phyloP scores from a whole-genome alignment of 2,888 invertebrate genomes.

The Buathra laborator region DNA sequence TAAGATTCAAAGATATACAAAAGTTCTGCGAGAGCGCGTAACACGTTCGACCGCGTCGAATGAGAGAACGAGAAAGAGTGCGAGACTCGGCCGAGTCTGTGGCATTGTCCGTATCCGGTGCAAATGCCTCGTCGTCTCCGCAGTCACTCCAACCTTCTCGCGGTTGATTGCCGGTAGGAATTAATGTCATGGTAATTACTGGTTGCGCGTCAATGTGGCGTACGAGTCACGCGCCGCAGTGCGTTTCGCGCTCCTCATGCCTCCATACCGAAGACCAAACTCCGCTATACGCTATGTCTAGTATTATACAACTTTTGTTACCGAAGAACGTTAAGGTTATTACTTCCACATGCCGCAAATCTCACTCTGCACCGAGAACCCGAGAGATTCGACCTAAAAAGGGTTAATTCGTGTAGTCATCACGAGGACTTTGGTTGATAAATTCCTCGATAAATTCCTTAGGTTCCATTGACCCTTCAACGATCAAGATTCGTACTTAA shows the following conservation, averaged over 20 bases:
- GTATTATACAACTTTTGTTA: constrained; percentile 14
- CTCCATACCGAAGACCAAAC: constrained; percentile 5
- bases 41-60: constrained; percentile 23
- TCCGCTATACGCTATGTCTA: constrained; percentile 15
- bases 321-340: constrained; percentile 6
- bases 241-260: constrained; percentile 28
- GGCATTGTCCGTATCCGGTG: constrained; percentile 66
- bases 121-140: constrained; percentile 39
- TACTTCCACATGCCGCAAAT: constrained; percentile 8
- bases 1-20: constrained; percentile 35
- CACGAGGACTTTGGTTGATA: too few relatives aligned
- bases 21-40: constrained; percentile 22
- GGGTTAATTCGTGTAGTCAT: too few relatives aligned
- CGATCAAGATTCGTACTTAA: too few relatives aligned
- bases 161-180: constrained; percentile 62
- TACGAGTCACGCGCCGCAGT: constrained; percentile 62
- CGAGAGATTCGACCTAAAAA: too few relatives aligned
- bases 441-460: too few relatives aligned
- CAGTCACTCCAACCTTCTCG: constrained; percentile 33
- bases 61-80: constrained; percentile 15
- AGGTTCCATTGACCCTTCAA: too few relatives aligned
- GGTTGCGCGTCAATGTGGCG: constrained; percentile 59
- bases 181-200: constrained; percentile 71
- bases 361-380: not conserved
- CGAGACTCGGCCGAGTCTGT: constrained; percentile 14